Evolutionary conservation across 2,888 invertebrate genomes (phyloP), one percentile per base, ranked within the genome.

Genomic region (Troides aeacus): DNA sequence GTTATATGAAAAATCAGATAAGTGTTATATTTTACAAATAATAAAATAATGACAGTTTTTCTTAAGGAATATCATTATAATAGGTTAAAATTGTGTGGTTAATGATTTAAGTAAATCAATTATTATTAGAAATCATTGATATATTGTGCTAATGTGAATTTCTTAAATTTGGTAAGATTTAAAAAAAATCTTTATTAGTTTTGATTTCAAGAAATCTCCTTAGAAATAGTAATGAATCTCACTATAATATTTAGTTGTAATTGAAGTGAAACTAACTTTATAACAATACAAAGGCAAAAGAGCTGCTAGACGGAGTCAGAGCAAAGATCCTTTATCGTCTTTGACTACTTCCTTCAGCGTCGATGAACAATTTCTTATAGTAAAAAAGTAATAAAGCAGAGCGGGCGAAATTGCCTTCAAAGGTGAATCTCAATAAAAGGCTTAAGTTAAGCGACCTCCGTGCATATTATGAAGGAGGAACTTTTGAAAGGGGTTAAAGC

Each of bases 401-500:
- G 77, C 76, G 76, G 77, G 74, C 77, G 75, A 79, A 85, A 86
- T 83, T 74, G 74, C 74, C 70, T 71, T 76, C 73, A 75, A 77
- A 76, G 75, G 74, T 74, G 77, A 76, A 77, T 76, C 75, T 74
- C 76, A 77, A 77, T 76, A 73, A 74, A 74, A 73, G 72, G 74
- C 74, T 74, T 74, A 77, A 78, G 74, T 77, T 77, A 72, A 73
- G 73, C 73, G 74, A 74, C 72, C 73, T 67, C 72, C 74, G 67
- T 71, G 76, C 75, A 79, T 88, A 88, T 88, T 87, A 88, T 83
- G 81, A 84, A 80, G 78, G 75, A 68, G 74, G 78, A 86, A 89
- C 82, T 88, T 90, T 85, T 85, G 84, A 88, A 89, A 89, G 89
- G 88, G 90, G 88, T 87, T 85, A 82, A 81, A 85, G 82, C 79